Base-by-base conservation (phyloP, 2,888 invertebrate species). In the Dryobota labecula region DNA sequence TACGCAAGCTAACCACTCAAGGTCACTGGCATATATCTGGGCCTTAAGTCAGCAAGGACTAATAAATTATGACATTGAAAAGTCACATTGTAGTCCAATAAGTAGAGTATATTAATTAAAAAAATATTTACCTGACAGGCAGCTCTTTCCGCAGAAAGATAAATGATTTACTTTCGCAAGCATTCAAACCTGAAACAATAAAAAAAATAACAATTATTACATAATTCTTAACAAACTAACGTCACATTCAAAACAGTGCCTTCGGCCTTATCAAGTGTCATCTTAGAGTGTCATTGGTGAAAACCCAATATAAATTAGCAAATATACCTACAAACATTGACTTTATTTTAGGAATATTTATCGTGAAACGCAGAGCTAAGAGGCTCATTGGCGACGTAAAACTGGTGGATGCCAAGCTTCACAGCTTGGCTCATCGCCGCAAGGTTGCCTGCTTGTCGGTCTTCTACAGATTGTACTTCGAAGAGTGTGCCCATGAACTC, bases 121-220 rank as follows among this genome's bases (percentile, higher is more conserved):
- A 83, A 8, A 47, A 56, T 62, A 70, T 79, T 86, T 82, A 95
- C 96, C 99, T 97, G n/a, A 99, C 99, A 13, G 99, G 99, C 73
- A 99, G 96, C 95, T 99, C 99, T 94, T 99, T 99, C 73, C 99
- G 97, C 8, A 99, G 97, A 93, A 99, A 99, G 84, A 98, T 96
- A 92, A 97, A 99, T 0, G 99, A 99, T 90, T 98, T 98, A 86
- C 97, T 97, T 92, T 99, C 98, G 90, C 98, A 98, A 27, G 98
- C 98, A 94, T 98, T 98, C 89, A 98, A 94, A 89, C 99, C 99
- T 99, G 96, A 47, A 97, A 97, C 90, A 89, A 89, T 70, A 9
- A 45, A 73, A 73, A 74, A 54, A 43, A 11, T 18, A 41, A 38
- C 13, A 30, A 33, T 45, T 45, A 58, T 13, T 53, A 69, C n/a